These are phyloP conservation scores for Lysandra coridon DNA, from an alignment of 2,888 invertebrate genomes.

Conservation along the genomic window DNA sequence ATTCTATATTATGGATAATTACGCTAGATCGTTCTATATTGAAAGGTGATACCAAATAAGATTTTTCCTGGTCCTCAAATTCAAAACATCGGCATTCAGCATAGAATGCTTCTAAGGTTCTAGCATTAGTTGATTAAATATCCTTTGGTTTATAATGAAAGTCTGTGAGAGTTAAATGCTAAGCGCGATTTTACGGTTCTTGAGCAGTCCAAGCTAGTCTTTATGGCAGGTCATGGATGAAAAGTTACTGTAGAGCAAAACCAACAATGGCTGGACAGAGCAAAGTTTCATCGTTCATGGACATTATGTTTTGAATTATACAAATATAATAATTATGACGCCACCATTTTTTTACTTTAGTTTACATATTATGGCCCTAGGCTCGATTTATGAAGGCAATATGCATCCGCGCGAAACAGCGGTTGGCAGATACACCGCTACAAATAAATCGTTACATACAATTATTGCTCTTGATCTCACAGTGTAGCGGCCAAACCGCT, in stretches of 20 bases:
- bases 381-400: too few relatives aligned
- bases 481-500: too few relatives aligned
- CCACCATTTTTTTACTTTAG: too few relatives aligned
- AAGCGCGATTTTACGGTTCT: slow-evolving; percentile 15
- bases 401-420: too few relatives aligned
- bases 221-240: slow-evolving; percentile 18
- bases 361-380: too few relatives aligned
- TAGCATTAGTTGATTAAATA: slow-evolving; percentile 36
- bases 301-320: background rate
- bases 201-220: slow-evolving; percentile 16
- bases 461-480: too few relatives aligned
- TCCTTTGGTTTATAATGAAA: slow-evolving; percentile 47
- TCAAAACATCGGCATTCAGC: background rate
- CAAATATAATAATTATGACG: background rate
- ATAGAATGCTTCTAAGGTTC: background rate
- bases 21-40: background rate
- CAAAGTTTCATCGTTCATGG: background rate
- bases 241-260: slow-evolving; percentile 6
- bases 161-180: slow-evolving; percentile 46
- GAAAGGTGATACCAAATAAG: background rate
- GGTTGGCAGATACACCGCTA: too few relatives aligned
- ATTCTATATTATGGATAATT: too few relatives aligned
- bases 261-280: slow-evolving; percentile 1
- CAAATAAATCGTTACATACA: too few relatives aligned
- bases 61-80: background rate